Evolutionary conservation across 2,113 vertebrate species (phyloP), one percentile per base, ranked within the genome.

Genomic region (Stigmatopora argus): DNA sequence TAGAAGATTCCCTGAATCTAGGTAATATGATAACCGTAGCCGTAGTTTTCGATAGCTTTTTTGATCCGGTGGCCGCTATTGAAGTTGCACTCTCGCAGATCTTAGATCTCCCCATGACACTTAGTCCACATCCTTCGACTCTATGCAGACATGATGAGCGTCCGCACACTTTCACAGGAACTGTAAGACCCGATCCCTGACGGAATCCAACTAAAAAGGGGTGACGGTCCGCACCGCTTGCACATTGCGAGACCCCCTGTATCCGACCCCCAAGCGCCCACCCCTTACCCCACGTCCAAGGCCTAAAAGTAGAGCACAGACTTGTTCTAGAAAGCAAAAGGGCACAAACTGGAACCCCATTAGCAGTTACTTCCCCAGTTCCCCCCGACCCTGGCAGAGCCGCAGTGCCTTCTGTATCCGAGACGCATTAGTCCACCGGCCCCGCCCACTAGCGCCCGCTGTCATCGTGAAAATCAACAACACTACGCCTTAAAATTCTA

Each of bases 401-500:
- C 90, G 81, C 88, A 91, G 90, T 91, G 90, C 89, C 90, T 91
- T 91, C 85, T 91, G 88, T 88, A 84, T 82, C 87, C 61, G 67
- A 88, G 79, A 84, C 82, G 79, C 77, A 78, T 75, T 69, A 44
- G 51, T 83, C 77, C 78, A 62, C 62, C 64, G 45, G 44, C 51
- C 49, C 66, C 18, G 0, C 74, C 56, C 70, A 62, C 10, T 1
- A 7, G 55, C 17, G 60, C 52, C 64, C 49, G 67, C 71, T 73
- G 61, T 70, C 66, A 65, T 73, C 61, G 66, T 71, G 53, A 66
- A 77, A 69, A 72, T 79, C 74, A 62, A 77, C 65, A 78, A 83
- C 64, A 72, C 83, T 79, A 74, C 81, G 83, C 86, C 83, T 87
- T 88, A 88, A 86, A 76, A 69, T 45, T 80, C 79, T 79, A 71